Percentiles rank a stretch among this genome's conserved stretches.
Conservation (phyloP, 2,888 invertebrate genomes). For the Andrena flavipes region DNA sequence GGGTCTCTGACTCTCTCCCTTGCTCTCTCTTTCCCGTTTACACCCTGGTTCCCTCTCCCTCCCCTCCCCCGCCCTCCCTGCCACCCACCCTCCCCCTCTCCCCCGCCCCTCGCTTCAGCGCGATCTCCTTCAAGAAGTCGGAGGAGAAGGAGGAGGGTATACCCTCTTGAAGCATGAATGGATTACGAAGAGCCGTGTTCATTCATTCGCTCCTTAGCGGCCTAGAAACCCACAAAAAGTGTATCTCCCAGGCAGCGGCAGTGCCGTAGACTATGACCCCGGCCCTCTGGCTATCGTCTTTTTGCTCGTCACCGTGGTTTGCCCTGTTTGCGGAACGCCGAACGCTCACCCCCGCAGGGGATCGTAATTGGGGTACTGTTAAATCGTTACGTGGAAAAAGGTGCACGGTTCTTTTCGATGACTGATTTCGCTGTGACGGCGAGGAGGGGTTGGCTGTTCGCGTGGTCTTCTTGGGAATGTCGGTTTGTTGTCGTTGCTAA, state of each 20-base stretch:
- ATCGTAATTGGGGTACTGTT: slow-evolving; percentile 48
- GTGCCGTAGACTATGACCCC: slow-evolving; percentile 68
- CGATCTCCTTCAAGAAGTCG: slow-evolving; percentile 68
- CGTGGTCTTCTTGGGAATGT: background rate
- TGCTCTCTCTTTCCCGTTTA: slow-evolving; percentile 34
- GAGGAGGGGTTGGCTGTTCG: background rate
- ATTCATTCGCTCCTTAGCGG: slow-evolving; percentile 83
- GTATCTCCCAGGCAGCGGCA: slow-evolving; percentile 70
- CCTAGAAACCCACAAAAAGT: slow-evolving; percentile 84
- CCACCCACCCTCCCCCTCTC: slow-evolving; percentile 12
- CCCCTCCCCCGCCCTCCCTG: slow-evolving; percentile 28
- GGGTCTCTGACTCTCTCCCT: slow-evolving; percentile 70
- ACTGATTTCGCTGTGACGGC: background rate
- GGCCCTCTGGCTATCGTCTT: slow-evolving; percentile 39
- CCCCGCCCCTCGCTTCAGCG: slow-evolving; percentile 30
- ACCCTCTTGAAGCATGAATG: slow-evolving; percentile 83
- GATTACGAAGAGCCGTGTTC: slow-evolving; percentile 83
- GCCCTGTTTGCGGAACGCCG: slow-evolving; percentile 30
- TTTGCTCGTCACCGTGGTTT: slow-evolving; percentile 27
- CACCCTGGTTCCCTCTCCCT: background rate
- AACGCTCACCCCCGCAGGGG: slow-evolving; percentile 26
- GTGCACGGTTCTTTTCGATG: slow-evolving; percentile 8
- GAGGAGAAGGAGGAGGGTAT: slow-evolving; percentile 70
- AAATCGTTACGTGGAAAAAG: slow-evolving; percentile 43
- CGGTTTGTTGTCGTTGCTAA: background rate